Conservation (phyloP, 2,797 vertebrate genomes). For the Caiman crocodilus region DNA sequence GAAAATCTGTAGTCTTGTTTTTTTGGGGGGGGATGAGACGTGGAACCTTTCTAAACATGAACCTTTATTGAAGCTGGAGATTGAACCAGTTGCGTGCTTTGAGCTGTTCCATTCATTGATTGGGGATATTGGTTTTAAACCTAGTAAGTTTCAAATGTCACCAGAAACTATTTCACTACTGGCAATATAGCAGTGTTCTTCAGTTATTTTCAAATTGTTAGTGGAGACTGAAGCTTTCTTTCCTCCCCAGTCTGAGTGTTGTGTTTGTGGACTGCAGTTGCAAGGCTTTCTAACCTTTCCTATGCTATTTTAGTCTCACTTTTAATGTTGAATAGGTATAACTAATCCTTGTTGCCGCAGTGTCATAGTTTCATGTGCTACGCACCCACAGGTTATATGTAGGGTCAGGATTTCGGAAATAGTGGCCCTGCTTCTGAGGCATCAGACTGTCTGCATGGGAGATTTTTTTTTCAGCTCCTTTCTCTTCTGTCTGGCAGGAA, state of each 20-base stretch:
- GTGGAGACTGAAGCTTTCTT: background rate
- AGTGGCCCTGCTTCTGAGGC: background rate
- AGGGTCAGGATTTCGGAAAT: background rate
- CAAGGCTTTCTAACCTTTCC: background rate
- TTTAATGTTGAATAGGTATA: background rate
- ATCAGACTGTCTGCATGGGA: background rate
- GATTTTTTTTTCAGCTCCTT: background rate
- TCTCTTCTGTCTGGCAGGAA: background rate
- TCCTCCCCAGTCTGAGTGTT: background rate
- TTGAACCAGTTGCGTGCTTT: background rate
- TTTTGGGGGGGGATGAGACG: background rate
- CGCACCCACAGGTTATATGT: fast-evolving
- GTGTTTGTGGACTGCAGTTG: background rate
- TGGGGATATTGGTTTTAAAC: background rate
- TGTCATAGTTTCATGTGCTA: background rate
- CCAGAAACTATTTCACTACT: background rate
- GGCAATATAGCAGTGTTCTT: background rate
- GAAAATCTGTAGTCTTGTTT: background rate
- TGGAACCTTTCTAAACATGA: background rate
- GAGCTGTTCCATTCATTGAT: background rate
- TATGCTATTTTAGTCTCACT: background rate
- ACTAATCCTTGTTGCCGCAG: background rate
- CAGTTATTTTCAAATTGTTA: background rate
- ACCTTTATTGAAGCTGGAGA: background rate
- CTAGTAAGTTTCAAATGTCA: background rate